Conservation (phyloP, 2,797 vertebrate genomes). For the Cuculus canorus region DNA sequence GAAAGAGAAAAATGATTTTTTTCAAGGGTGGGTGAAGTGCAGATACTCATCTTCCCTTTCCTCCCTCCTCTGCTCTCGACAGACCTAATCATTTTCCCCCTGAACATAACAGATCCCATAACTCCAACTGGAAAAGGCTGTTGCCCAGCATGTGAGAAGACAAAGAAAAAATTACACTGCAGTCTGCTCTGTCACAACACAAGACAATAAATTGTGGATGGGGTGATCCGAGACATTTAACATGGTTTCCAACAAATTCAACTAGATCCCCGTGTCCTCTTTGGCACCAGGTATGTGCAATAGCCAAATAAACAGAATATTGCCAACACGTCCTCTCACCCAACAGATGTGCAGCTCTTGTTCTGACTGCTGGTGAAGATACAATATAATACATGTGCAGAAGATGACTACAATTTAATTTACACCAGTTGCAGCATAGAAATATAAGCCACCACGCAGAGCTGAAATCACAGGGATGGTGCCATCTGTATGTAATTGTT, state of each 20-base stretch:
- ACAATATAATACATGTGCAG: background rate
- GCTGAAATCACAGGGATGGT: conserved; percentile 34
- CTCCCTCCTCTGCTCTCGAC: background rate
- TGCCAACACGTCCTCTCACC: conserved; percentile 32
- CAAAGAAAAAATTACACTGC: background rate
- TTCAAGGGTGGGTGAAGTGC: background rate
- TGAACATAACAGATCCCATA: background rate
- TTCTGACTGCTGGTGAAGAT: background rate
- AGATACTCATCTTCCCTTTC: background rate
- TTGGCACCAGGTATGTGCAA: background rate
- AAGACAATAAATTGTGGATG: background rate
- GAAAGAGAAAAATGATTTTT: background rate
- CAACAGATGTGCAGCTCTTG: background rate
- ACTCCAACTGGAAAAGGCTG: background rate
- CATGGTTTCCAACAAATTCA: background rate
- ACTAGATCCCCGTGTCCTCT: background rate
- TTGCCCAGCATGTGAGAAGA: background rate
- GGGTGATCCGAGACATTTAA: background rate
- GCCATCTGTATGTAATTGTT: conserved; percentile 68
- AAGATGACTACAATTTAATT: conserved; percentile 41
- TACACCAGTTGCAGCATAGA: conserved; percentile 36
- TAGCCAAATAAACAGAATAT: background rate
- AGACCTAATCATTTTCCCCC: background rate
- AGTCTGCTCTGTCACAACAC: background rate
- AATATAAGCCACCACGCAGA: conserved; percentile 40